phyloP scores from a whole-genome alignment of 2,888 invertebrate genomes.

The Mythimna albipuncta region DNA sequence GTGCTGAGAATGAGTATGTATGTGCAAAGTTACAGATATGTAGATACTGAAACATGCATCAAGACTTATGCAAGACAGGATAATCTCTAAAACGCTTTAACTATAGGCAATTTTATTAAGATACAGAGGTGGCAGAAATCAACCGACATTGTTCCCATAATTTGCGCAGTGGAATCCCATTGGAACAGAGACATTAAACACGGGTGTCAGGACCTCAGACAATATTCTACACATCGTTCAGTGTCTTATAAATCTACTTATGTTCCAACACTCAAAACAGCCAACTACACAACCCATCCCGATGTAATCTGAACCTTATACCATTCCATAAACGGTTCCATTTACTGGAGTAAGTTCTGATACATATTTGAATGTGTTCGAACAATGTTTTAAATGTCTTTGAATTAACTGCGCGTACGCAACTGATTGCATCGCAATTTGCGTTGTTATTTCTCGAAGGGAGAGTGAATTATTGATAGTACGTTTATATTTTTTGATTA shows the following conservation, averaged over 20 bases:
- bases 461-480: slow-evolving; percentile 70
- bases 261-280: slow-evolving; percentile 45
- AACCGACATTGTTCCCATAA: slow-evolving; percentile 73
- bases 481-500: slow-evolving; percentile 63
- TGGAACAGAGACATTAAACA: slow-evolving; percentile 88
- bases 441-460: slow-evolving; percentile 78
- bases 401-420: slow-evolving; percentile 84
- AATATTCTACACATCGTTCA: slow-evolving; percentile 85
- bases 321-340: slow-evolving; percentile 31
- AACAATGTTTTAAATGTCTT: slow-evolving; percentile 75
- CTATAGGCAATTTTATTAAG: slow-evolving; percentile 38
- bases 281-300: slow-evolving; percentile 46
- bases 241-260: slow-evolving; percentile 82
- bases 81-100: slow-evolving; percentile 10
- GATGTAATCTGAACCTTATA: slow-evolving; percentile 58
- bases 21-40: neutral
- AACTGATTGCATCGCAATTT: slow-evolving; percentile 83
- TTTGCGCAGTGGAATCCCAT: slow-evolving; percentile 75
- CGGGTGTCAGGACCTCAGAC: slow-evolving; percentile 82
- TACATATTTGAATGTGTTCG: slow-evolving; percentile 57
- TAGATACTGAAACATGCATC: neutral
- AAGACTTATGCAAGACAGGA: neutral
- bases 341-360: slow-evolving; percentile 36
- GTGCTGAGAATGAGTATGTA: no score
- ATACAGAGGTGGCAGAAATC: slow-evolving; percentile 57